Base-by-base conservation (phyloP, 1,140 invertebrate genomes). In the Drosophila guanche region DNA sequence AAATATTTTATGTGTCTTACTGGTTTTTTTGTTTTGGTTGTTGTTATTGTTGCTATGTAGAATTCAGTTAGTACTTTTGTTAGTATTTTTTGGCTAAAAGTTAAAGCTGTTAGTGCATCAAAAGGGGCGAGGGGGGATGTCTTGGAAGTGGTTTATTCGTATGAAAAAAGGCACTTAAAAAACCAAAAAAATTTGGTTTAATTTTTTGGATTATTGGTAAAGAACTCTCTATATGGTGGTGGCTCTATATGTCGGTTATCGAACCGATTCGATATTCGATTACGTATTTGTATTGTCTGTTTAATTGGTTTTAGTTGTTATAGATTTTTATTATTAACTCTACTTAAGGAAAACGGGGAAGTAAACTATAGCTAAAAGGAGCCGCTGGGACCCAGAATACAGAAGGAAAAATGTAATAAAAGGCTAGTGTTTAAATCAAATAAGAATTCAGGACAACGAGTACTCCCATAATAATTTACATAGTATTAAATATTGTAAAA, bases 101-200 rank as follows among this genome's bases (percentile, higher is more conserved):
- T 53, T 50, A 56, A 56, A 50, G 42, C 23, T 65, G 46, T 79
- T 74, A 42, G 57, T 75, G 68, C 63, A 29, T 72, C 59, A 33
- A 67, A 27, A 14, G 48, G 52, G 16, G n/a, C 5, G 12, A 7
- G 10, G n/a, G 23, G 40, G 33, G 27, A 23, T 20, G 25, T 22
- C 10, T 23, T 47, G 41, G 45, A 58, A 20, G 43, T 42, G 50
- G 45, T 51, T 58, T 37, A 43, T 72, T 73, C 29, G 58, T 29
- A 59, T 75, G 50, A 66, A 63, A 75, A 74, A 75, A 75, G 81
- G 81, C 81, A 85, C 81, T 85, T 85, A 86, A 86, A 80, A 69
- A 80, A 75, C 63, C 62, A 85, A 80, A 59, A 41, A 47, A 48
- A 59, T 40, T 20, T n/a, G 25, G 16, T 50, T 51, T 37, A 37